A percentile compares a stretch with the other conserved stretches of the same genome.
Evolutionary conservation across 2,113 vertebrate genomes (phyloP).

Genomic region (Hippocampus zosterae): DNA sequence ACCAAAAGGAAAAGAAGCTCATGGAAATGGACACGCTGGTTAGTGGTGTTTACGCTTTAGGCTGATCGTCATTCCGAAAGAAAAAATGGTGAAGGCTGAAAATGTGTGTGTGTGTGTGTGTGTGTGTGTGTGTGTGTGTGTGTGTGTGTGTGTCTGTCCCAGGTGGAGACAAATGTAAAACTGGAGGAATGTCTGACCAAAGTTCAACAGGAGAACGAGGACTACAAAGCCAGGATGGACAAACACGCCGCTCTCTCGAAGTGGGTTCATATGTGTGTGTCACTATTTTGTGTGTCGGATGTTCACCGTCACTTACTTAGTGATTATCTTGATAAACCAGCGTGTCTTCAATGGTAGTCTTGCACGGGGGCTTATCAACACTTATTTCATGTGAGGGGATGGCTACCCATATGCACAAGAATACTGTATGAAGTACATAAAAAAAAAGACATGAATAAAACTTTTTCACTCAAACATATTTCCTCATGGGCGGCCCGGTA

Average conservation of each 20-base stretch:
- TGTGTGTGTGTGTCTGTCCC: slow-evolving; percentile 1
- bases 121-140: neutral
- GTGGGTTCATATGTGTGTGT: slow-evolving; percentile 58
- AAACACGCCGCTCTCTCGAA: slow-evolving; percentile 89
- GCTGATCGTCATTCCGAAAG: neutral
- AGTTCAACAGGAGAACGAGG: slow-evolving; percentile 92
- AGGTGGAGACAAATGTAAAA: slow-evolving; percentile 84
- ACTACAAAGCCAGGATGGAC: slow-evolving; percentile 89
- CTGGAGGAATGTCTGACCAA: slow-evolving; percentile 84
- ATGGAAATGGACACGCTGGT: slow-evolving; percentile 95
- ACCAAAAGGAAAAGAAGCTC: slow-evolving; percentile 87
- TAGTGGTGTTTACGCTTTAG: slow-evolving; percentile 18
- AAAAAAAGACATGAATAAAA: too few species aligned
- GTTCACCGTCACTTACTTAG: neutral
- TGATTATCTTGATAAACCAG: too few species aligned
- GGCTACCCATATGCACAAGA: too few species aligned
- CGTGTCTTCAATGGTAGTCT: neutral
- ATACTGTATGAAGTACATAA: too few species aligned
- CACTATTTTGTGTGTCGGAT: neutral
- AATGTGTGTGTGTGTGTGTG: neutral
- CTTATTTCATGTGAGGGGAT: neutral
- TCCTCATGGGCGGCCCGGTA: too few species aligned
- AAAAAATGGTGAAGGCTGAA: too few species aligned
- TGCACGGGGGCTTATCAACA: neutral
- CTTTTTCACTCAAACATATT: too few species aligned